Conservation (phyloP, 2,888 invertebrate species). For the Tuberolachnus salignus region DNA sequence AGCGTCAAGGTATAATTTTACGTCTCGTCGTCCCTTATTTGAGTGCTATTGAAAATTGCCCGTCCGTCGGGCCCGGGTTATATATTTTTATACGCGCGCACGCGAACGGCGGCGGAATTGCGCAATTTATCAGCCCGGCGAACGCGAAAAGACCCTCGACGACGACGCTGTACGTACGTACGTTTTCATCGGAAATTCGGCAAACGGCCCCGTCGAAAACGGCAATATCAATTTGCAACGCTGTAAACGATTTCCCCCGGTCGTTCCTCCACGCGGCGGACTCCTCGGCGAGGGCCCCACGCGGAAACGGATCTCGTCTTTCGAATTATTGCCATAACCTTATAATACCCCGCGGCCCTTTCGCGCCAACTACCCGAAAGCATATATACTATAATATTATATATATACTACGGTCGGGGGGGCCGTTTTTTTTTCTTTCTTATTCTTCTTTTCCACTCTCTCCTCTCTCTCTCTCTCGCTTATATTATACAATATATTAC, state of each 20-base stretch:
- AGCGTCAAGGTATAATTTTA: conserved; percentile 5
- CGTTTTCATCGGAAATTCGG: conserved; percentile 47
- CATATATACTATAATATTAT: too few relatives aligned
- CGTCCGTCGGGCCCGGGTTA: neutral
- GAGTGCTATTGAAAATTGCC: conserved; percentile 45
- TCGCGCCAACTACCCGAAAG: conserved; percentile 3
- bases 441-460: neutral
- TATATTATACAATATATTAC: neutral
- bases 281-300: neutral
- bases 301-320: conserved; percentile 10
- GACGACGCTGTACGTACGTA: neutral
- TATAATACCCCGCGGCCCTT: conserved; percentile 26
- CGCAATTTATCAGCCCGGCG: conserved; percentile 8
- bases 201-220: conserved; percentile 53
- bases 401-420: too few relatives aligned
- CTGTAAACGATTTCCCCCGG: conserved; percentile 50
- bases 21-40: neutral
- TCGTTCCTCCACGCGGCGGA: neutral
- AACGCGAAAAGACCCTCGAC: conserved; percentile 20
- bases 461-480: neutral
- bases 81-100: neutral
- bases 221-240: conserved; percentile 54
- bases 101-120: conserved; percentile 24
- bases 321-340: conserved; percentile 54
- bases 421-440: neutral